Evolutionary conservation across 1,140 invertebrate species (phyloP), one percentile per base, ranked within the genome.

Genomic region (Lucilia cuprina): DNA sequence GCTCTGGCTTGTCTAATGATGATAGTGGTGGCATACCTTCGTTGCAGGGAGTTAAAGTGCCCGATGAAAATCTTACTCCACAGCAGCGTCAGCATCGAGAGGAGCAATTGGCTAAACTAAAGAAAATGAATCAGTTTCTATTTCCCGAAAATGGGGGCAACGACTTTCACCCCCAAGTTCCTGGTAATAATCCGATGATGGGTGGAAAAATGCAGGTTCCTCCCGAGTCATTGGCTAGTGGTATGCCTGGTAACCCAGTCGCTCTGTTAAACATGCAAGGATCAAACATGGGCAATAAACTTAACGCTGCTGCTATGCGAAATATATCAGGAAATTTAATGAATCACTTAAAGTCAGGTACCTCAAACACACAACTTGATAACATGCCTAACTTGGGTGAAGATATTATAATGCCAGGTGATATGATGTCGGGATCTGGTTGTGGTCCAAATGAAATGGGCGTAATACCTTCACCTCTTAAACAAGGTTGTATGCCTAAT

Each of bases 41-140:
- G 47, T 88, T 94, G 65, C 93, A 94, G 93, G 96, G 96, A 88
- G 96, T 97, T 13, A 97, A 98, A 94, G 95, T 98, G 87, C 97
- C 97, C 84, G 97, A 99, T 93, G 98, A 99, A 93, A 98, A 99
- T 92, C 93, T 99, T 85, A 99, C 98, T 83, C 97, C 98, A 34
- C 97, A 99, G 91, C 98, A 99, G 91, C 94, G 97, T 82, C 96
- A 98, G 84, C 97, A 98, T 88, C 93, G 98, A 83, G 97, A 98
- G 92, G 96, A 97, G 90, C 96, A 98, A 87, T 92, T 99, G 34
- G 97, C 97, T 7, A 97, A 95, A 60, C 93, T 99, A 84, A 93
- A 96, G 82, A 98, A 98, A 93, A 97, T 99, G 94, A 96, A 98
- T 86, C 95, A 97, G 89, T 95, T 98, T 92, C 92, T 99, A 47